These are phyloP conservation scores for Poecilus cupreus DNA, from an alignment of 2,888 invertebrate species.

Conservation along the genomic window DNA sequence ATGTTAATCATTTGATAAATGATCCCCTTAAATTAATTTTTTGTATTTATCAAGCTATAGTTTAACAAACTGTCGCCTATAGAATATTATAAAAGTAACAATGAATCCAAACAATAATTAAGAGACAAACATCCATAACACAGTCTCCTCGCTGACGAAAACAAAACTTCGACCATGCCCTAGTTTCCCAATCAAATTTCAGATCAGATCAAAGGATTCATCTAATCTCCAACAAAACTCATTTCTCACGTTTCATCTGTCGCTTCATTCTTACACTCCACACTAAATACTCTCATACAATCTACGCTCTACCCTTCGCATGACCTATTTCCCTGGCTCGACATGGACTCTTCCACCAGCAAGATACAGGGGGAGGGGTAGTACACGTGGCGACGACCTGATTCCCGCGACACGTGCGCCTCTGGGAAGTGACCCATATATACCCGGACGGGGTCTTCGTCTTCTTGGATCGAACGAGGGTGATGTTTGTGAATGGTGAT, in stretches of 20 bases:
- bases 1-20: too few relatives aligned
- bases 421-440: background rate
- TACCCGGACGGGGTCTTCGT: background rate
- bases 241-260: background rate
- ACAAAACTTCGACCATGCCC: background rate
- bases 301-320: background rate
- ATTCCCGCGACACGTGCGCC: background rate
- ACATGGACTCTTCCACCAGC: background rate
- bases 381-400: background rate
- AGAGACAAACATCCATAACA: too few relatives aligned
- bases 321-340: background rate
- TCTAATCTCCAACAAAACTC: background rate
- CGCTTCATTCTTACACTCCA: background rate
- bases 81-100: too few relatives aligned
- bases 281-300: background rate
- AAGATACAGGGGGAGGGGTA: background rate
- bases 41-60: too few relatives aligned
- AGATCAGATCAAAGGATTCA: background rate
- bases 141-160: background rate
- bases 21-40: too few relatives aligned
- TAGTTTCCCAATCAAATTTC: background rate
- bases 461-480: background rate
- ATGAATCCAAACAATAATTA: too few relatives aligned
- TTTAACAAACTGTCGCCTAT: too few relatives aligned
- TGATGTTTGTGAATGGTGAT: background rate